Evolutionary conservation across 2,888 invertebrate genomes (phyloP).

Genomic region (Lithophane ornitopus): DNA sequence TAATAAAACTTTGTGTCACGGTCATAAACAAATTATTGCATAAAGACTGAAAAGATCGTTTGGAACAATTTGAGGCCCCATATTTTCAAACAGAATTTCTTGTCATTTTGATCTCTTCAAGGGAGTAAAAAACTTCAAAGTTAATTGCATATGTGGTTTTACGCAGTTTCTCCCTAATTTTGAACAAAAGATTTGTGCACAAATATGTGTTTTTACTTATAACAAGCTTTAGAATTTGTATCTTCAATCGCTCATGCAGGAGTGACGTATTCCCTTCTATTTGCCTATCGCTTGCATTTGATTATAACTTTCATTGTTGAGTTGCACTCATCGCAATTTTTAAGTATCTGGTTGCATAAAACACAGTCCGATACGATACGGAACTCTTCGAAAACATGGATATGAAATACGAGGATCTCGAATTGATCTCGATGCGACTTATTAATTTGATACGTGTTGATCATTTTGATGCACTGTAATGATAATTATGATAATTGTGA

Average conservation of each 20-base stretch:
- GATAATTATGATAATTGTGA: background rate
- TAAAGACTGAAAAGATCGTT: background rate
- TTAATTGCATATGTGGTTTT: background rate
- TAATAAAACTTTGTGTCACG: constrained; percentile 44
- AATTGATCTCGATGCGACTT: constrained; percentile 64
- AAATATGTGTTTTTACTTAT: background rate
- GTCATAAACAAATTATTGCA: constrained; percentile 32
- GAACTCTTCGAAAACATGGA: constrained; percentile 45
- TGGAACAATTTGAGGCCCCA: background rate
- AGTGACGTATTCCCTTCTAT: constrained; percentile 62
- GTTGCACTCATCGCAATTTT: constrained; percentile 15
- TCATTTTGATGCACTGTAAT: constrained; percentile 1
- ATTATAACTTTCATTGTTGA: background rate
- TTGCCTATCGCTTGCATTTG: constrained; percentile 20
- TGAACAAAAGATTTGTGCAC: background rate
- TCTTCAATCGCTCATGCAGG: constrained; percentile 16
- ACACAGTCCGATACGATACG: constrained; percentile 22
- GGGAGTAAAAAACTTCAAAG: background rate
- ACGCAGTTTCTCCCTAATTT: background rate
- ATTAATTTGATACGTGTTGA: constrained; percentile 31
- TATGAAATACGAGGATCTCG: constrained; percentile 53
- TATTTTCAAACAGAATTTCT: background rate
- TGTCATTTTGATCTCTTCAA: background rate
- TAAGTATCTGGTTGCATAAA: constrained; percentile 41
- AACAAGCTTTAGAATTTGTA: background rate